Conservation (phyloP, 2,888 invertebrate species). For the Acronicta psi region DNA sequence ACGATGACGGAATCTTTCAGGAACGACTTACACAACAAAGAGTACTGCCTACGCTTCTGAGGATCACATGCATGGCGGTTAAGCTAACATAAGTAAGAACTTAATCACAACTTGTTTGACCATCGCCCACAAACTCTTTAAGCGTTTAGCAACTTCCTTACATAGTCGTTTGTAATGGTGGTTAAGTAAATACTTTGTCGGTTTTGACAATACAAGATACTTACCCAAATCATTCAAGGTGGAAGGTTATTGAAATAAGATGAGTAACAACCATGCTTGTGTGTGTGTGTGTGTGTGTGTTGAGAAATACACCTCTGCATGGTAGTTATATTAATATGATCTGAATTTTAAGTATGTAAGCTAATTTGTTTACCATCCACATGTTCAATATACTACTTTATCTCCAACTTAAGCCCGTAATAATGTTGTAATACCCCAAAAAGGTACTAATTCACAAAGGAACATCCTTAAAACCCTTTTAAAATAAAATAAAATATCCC, state of each 20-base stretch:
- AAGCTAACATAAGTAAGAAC: slow-evolving; percentile 19
- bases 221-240: neutral
- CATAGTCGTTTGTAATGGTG: slow-evolving; percentile 1
- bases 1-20: neutral
- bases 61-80: slow-evolving; percentile 13
- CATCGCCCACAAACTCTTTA: slow-evolving; percentile 28
- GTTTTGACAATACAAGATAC: neutral
- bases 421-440: slow-evolving; percentile 57
- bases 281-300: too few relatives aligned
- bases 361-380: neutral
- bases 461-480: slow-evolving; percentile 53
- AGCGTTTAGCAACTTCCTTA: slow-evolving; percentile 38
- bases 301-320: too few relatives aligned
- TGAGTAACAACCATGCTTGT: too few relatives aligned
- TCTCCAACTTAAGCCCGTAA: slow-evolving; percentile 22
- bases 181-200: neutral
- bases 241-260: too few relatives aligned
- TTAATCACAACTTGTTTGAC: slow-evolving; percentile 29
- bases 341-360: too few relatives aligned
- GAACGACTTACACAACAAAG: slow-evolving; percentile 21
- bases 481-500: slow-evolving; percentile 51
- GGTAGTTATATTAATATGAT: too few relatives aligned
- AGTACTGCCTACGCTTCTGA: slow-evolving; percentile 3
- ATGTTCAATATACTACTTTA: slow-evolving; percentile 24
- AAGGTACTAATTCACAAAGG: slow-evolving; percentile 54